Conservation (phyloP, 1,140 invertebrate genomes). For the Trichogramma pretiosum region DNA sequence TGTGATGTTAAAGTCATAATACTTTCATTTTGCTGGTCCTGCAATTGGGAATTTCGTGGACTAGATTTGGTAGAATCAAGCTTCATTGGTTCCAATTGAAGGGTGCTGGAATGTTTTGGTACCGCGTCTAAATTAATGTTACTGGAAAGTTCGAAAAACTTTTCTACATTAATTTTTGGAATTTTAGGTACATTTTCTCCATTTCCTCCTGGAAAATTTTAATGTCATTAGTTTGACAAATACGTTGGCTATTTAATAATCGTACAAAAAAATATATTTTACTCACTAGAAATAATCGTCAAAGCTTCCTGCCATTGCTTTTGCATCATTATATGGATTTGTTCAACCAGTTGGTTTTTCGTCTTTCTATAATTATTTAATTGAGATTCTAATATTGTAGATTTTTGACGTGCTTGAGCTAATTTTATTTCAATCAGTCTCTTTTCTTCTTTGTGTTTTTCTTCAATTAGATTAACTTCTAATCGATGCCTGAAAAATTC, state of each 20-base stretch:
- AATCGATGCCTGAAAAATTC: conserved; percentile 54
- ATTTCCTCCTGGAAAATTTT: conserved; percentile 31
- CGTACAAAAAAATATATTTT: neutral
- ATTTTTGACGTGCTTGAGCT: conserved; percentile 56
- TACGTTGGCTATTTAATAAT: neutral
- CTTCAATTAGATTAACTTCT: conserved; percentile 65
- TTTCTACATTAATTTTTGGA: conserved; percentile 32
- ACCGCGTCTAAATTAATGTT: conserved; percentile 28
- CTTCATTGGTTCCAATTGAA: conserved; percentile 28
- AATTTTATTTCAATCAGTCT: conserved; percentile 58
- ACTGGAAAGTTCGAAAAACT: conserved; percentile 30
- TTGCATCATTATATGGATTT: conserved; percentile 70
- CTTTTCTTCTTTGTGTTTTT: conserved; percentile 67
- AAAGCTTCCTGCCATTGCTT: conserved; percentile 69
- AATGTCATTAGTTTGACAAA: neutral
- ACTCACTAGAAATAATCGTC: conserved; percentile 54
- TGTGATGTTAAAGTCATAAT: conserved; percentile 28
- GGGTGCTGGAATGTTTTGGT: conserved; percentile 25
- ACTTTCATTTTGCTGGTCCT: conserved; percentile 30
- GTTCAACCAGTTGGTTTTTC: conserved; percentile 58
- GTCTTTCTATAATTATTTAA: conserved; percentile 47
- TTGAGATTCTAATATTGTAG: conserved; percentile 52
- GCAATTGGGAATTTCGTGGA: conserved; percentile 19
- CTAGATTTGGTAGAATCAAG: conserved; percentile 18
- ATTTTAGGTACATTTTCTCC: conserved; percentile 29